A percentile compares a stretch with the other conserved stretches of the same genome.
phyloP scores from a whole-genome alignment of 2,797 vertebrate species.

The Orientallactaga sibirica region DNA sequence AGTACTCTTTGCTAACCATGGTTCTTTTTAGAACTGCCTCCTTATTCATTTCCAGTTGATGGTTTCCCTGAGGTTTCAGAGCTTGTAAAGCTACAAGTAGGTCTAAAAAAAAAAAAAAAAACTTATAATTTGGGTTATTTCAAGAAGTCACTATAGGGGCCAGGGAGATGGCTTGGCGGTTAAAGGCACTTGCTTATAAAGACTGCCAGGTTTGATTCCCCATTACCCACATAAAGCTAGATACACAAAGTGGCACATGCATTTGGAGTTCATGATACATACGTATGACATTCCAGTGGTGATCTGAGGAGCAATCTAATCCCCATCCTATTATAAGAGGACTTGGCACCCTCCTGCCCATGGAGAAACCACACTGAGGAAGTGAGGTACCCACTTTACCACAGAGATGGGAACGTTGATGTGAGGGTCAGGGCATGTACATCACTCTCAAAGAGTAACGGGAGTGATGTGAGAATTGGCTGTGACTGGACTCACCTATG shows the following conservation, averaged over 20 bases:
- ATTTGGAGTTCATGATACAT: neutral
- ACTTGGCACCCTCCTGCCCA: neutral
- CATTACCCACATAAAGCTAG: too few relatives aligned
- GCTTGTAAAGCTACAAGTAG: neutral
- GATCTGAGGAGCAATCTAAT: neutral
- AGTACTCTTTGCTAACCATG: neutral
- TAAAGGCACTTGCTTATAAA: too few relatives aligned
- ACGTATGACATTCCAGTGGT: neutral
- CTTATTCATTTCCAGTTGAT: neutral
- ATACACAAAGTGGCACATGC: too few relatives aligned
- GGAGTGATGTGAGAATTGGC: rapidly evolving
- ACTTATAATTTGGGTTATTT: slow-evolving; percentile 14
- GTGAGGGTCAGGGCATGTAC: neutral
- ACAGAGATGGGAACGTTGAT: neutral
- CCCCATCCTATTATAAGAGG: rapidly evolving
- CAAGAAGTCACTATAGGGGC: neutral
- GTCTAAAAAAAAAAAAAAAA: slow-evolving; percentile 46
- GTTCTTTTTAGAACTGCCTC: neutral
- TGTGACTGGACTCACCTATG: neutral
- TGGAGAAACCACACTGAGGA: neutral
- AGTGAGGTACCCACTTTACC: neutral
- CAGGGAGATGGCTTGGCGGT: too few relatives aligned
- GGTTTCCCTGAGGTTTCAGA: neutral
- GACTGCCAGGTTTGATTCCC: too few relatives aligned
- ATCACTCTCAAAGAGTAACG: neutral